Base-by-base conservation (phyloP, 2,797 vertebrate species). In the Anabacerthia variegaticeps region DNA sequence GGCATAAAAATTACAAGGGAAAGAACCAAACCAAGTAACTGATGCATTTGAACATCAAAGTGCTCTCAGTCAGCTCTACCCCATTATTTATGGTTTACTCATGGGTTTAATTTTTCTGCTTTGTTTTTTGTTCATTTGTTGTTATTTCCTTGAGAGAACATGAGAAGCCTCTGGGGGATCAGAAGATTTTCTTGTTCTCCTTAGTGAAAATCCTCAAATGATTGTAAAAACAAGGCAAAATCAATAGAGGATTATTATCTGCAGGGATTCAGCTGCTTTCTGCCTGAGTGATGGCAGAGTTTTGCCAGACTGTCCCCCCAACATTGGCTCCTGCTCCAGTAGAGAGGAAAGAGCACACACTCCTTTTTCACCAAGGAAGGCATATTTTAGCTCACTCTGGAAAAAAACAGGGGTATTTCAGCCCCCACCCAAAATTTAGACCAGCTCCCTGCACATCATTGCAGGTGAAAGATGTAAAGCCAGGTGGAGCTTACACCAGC, bases 1-100 rank as follows among this genome's bases (percentile, higher is more conserved):
- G 4, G 16, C 34, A 54, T 51, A 13, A 49, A 83, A 92, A 81
- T 17, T 26, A 3, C 22, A 59, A 76, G 26, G 43, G 51, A 80
- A 80, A 91, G 71, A 65, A 73, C 24, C 43, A 72, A 79, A 91
- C n/a, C 34, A 49, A 84, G 67, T 14, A 78, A 78, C 43, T 23
- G 49, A 20, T 30, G 43, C 34, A 48, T 86, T 88, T 77, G 54
- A 91, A 89, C 89, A 96, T 96, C 92, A 95, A 95, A 95, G 93
- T 20, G 26, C 28, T 82, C 73, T 77, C 90, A 88, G 73, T 26
- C 89, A 77, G 65, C 79, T 79, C 51, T 69, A 44, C 69, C 48
- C 73, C 48, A 32, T 92, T 95, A 89, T 94, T 96, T 95, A 89
- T 69, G 58, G 54, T 92, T 94, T 96, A 72, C 95, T 92, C 89